Conservation (phyloP, 2,113 vertebrate genomes). For the Megatriorchis doriae region DNA sequence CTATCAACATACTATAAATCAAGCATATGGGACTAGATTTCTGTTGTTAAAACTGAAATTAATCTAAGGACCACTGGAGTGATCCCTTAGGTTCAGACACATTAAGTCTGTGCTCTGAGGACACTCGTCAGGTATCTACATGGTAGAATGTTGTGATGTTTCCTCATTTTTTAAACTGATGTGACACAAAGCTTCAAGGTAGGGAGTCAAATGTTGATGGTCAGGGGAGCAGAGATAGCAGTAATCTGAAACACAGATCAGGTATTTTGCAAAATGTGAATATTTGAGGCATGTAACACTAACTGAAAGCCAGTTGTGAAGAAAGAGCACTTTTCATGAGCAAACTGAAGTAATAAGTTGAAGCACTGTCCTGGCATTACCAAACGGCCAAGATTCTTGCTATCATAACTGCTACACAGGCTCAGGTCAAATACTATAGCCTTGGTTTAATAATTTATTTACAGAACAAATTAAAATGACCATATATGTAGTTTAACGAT, state of each 20-base stretch:
- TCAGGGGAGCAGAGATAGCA: fast-evolving
- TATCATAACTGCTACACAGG: neutral
- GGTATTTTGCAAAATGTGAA: neutral
- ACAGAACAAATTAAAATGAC: neutral
- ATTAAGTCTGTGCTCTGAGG: neutral
- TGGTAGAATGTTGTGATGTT: fast-evolving
- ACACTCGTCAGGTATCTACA: neutral
- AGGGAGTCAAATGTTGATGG: neutral
- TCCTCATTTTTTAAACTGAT: neutral
- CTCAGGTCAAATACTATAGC: neutral
- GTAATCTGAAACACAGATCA: neutral
- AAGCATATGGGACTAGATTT: neutral
- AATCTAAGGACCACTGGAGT: neutral
- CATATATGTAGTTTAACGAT: fast-evolving
- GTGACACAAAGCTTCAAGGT: neutral
- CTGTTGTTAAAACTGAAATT: neutral
- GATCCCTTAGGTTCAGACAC: neutral
- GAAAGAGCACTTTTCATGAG: neutral
- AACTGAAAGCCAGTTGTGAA: neutral
- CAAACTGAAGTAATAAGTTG: neutral
- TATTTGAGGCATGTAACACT: neutral
- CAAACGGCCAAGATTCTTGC: neutral
- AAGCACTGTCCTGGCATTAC: neutral
- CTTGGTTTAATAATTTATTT: neutral
- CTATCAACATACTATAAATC: neutral